Percentiles rank a stretch among this genome's conserved stretches.
These are phyloP conservation scores for Dicentrarchus labrax DNA, from an alignment of 2,113 vertebrate genomes.

Conservation along the genomic window DNA sequence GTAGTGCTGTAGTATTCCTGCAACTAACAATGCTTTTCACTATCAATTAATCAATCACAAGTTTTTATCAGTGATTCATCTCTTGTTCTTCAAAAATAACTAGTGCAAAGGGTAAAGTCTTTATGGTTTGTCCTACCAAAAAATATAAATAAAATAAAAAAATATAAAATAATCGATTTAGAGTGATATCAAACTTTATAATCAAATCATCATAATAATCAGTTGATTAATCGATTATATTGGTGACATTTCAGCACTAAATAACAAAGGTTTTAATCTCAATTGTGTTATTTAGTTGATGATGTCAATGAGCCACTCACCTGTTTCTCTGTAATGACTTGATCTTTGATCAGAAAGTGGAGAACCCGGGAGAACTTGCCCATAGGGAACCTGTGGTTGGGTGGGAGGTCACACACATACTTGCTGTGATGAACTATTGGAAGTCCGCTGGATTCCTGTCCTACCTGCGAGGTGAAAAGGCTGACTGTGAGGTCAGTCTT, in stretches of 20 bases:
- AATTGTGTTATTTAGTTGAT: too few species aligned
- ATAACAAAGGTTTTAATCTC: neutral
- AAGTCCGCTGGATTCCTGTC: slow-evolving; percentile 52
- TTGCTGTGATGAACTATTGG: slow-evolving; percentile 70
- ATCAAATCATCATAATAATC: neutral
- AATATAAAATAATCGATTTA: neutral
- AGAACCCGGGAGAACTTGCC: slow-evolving; percentile 72
- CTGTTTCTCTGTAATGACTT: slow-evolving; percentile 74
- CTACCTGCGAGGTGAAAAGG: slow-evolving; percentile 38
- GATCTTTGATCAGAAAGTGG: slow-evolving; percentile 66
- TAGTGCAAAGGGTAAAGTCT: too few species aligned
- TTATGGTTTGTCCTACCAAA: too few species aligned
- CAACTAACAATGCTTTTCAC: neutral
- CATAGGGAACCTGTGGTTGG: slow-evolving; percentile 77
- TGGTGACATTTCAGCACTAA: neutral
- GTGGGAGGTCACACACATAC: slow-evolving; percentile 70
- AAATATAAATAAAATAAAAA: too few species aligned
- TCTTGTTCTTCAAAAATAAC: too few species aligned
- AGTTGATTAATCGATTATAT: neutral
- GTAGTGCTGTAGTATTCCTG: neutral
- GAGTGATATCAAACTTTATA: neutral
- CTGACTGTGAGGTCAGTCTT: neutral
- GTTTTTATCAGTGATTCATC: neutral
- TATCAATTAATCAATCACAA: neutral
- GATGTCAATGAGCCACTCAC: slow-evolving; percentile 24